These are phyloP conservation scores for Zhuqinia jingwanae DNA, from an alignment of 2,888 invertebrate species.

Conservation along the genomic window DNA sequence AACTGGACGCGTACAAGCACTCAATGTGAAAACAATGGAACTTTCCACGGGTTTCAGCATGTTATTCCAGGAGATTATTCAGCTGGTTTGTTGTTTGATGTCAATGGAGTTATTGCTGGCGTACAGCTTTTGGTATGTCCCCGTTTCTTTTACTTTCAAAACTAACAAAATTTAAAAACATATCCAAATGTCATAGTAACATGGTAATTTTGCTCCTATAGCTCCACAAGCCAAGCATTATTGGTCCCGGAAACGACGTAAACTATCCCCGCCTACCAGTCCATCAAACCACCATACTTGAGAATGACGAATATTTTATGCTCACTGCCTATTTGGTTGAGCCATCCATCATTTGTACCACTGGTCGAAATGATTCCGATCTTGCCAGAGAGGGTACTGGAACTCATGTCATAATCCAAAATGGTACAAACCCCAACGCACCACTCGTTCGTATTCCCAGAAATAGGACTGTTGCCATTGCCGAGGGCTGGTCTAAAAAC, in stretches of 20 bases:
- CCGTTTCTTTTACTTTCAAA: too few species aligned
- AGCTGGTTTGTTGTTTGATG: conserved; percentile 68
- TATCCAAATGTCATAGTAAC: too few species aligned
- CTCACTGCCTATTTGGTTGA: conserved; percentile 75
- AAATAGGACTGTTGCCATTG: conserved; percentile 61
- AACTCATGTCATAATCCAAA: conserved; percentile 73
- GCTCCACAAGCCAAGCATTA: conserved; percentile 32
- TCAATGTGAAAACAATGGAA: conserved; percentile 59
- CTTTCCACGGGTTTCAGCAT: conserved; percentile 69
- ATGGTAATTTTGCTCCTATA: too few species aligned
- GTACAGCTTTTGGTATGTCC: conserved; percentile 73
- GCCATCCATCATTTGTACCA: conserved; percentile 74
- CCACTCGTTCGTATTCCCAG: conserved; percentile 53
- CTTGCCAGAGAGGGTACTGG: conserved; percentile 73
- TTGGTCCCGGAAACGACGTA: conserved; percentile 58
- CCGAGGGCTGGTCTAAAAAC: conserved; percentile 73
- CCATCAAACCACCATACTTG: conserved; percentile 67
- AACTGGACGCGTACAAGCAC: conserved; percentile 33
- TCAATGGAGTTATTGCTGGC: conserved; percentile 75
- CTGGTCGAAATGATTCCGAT: conserved; percentile 64
- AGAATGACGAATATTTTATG: conserved; percentile 63
- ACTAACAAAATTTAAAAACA: not conserved
- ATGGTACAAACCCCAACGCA: conserved; percentile 64
- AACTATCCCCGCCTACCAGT: conserved; percentile 70
- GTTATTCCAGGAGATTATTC: conserved; percentile 61